Percentiles rank a stretch among this genome's conserved stretches.
Evolutionary conservation across 2,888 invertebrate species (phyloP).

Genomic region (Phortica magna): DNA sequence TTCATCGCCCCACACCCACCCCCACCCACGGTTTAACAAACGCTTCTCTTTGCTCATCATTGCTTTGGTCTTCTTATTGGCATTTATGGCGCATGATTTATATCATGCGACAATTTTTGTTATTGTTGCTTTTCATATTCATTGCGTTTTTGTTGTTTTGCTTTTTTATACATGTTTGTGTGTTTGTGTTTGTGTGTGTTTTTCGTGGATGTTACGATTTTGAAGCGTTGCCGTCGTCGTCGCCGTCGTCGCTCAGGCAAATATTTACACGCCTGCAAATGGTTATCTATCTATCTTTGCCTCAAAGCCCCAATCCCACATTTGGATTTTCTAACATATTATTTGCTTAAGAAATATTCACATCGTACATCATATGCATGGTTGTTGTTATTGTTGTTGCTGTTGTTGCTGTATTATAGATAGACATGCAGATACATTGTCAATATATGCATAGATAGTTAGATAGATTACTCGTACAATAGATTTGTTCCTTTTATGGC

Average conservation of each 20-base stretch:
- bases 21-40: background rate
- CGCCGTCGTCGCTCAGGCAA: constrained; percentile 8
- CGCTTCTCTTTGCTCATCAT: background rate
- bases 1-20: background rate
- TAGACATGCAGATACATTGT: constrained; percentile 11
- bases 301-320: background rate
- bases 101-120: constrained; percentile 34
- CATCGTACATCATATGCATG: background rate
- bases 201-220: constrained; percentile 20
- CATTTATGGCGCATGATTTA: constrained; percentile 30
- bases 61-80: background rate
- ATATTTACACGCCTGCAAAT: constrained; percentile 38
- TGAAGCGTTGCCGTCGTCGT: background rate
- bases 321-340: constrained; percentile 1
- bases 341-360: constrained; percentile 29
- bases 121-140: background rate
- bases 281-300: constrained; percentile 19
- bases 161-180: background rate
- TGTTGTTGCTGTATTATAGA: background rate
- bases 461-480: background rate
- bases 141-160: constrained; percentile 8
- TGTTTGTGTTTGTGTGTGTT: background rate
- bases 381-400: background rate
- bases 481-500: constrained; percentile 5
- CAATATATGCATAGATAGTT: background rate